Evolutionary conservation across 2,797 vertebrate genomes (phyloP).

Genomic region (Lacerta bilineata): DNA sequence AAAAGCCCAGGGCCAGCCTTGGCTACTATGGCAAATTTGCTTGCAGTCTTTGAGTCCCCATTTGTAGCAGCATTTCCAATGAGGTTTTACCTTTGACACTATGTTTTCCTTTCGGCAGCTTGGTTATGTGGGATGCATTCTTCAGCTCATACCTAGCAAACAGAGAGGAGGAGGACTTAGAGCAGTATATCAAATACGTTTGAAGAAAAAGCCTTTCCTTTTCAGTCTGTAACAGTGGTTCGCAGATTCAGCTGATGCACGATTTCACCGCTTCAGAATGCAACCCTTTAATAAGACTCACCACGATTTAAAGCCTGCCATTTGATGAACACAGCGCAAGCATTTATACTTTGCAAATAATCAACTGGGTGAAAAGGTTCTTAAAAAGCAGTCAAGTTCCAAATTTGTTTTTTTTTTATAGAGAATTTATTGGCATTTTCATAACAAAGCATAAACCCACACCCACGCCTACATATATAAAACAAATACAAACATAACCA

Average conservation of each 20-base stretch:
- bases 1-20: neutral
- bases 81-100: slow-evolving; percentile 94
- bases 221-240: neutral
- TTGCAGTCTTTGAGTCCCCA: neutral
- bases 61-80: neutral
- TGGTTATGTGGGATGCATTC: slow-evolving; percentile 95
- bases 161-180: slow-evolving; percentile 48
- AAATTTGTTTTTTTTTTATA: no score
- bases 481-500: no score
- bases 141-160: slow-evolving; percentile 92
- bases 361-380: neutral
- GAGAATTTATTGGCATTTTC: no score
- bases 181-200: slow-evolving; percentile 12
- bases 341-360: neutral
- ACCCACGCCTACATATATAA: no score
- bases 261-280: slow-evolving; percentile 22
- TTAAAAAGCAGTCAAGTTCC: neutral
- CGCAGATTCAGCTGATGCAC: neutral
- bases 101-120: slow-evolving; percentile 97
- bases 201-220: neutral
- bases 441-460: no score
- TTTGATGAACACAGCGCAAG: neutral
- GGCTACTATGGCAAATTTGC: neutral
- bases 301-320: neutral
- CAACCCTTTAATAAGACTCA: neutral